Percentiles rank a stretch among this genome's conserved stretches.
Conservation (phyloP, 2,797 vertebrate genomes). For the Poeciliopsis infans region DNA sequence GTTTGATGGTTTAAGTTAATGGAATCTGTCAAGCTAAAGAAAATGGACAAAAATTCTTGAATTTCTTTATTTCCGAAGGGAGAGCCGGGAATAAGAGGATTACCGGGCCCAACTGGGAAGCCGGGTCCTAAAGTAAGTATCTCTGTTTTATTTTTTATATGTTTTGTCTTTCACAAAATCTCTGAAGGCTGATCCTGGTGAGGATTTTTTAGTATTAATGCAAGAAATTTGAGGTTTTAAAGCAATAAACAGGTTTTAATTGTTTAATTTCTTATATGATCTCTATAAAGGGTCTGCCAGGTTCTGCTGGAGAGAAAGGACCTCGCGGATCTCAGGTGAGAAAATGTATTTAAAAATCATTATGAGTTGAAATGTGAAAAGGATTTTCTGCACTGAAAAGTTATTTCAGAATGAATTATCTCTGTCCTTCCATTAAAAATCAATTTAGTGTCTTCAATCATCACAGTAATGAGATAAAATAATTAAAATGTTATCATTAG, state of each 20-base stretch:
- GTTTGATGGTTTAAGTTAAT: not conserved
- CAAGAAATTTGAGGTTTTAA: not conserved
- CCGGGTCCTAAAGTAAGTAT: constrained; percentile 81
- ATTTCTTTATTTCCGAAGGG: constrained; percentile 71
- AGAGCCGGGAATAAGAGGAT: constrained; percentile 80
- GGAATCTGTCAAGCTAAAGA: not conserved
- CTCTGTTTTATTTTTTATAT: not conserved
- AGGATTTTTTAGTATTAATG: not conserved
- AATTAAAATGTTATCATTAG: constrained; percentile 57
- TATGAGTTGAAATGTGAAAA: not conserved
- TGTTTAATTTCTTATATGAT: not conserved
- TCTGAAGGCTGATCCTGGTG: too few relatives aligned
- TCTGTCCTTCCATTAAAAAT: not conserved
- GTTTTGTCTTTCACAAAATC: too few relatives aligned
- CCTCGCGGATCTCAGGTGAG: constrained; percentile 83
- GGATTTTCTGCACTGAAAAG: not conserved
- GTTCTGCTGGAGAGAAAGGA: constrained; percentile 82
- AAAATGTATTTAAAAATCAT: not conserved
- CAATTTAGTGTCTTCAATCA: not conserved
- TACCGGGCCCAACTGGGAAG: constrained; percentile 81
- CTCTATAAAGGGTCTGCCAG: constrained; percentile 78
- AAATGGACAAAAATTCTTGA: not conserved
- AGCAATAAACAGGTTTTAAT: constrained; percentile 6
- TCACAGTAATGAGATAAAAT: too few relatives aligned
- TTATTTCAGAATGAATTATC: not conserved